These are phyloP conservation scores for Pygocentrus nattereri DNA, from an alignment of 2,797 vertebrate genomes.

Conservation along the genomic window DNA sequence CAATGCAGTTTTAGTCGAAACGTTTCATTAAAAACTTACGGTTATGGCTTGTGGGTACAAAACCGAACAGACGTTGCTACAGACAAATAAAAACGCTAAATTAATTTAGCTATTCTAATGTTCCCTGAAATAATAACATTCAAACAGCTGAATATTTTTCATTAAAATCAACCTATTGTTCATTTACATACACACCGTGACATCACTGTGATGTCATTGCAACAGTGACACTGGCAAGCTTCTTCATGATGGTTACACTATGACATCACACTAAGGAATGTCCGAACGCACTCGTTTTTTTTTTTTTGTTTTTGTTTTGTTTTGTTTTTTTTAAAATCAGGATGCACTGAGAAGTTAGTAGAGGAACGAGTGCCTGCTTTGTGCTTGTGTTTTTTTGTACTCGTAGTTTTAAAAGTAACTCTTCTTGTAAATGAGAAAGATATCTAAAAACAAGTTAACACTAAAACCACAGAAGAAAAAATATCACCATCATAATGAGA, in stretches of 20 bases:
- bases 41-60: conserved; percentile 84
- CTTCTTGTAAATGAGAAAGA: conserved; percentile 75
- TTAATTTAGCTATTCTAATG: conserved; percentile 76
- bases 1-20: conserved; percentile 55
- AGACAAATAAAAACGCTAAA: conserved; percentile 77
- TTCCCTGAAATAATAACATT: conserved; percentile 84
- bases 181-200: conserved; percentile 67
- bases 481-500: conserved; percentile 80
- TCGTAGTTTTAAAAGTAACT: conserved; percentile 75
- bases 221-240: conserved; percentile 63
- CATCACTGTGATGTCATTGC: conserved; percentile 61
- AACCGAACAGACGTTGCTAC: conserved; percentile 84
- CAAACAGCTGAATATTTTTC: conserved; percentile 65
- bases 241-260: conserved; percentile 58
- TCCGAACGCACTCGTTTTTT: conserved; percentile 76
- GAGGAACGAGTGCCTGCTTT: conserved; percentile 67
- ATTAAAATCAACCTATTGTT: conserved; percentile 69
- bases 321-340: conserved; percentile 59
- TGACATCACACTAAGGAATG: conserved; percentile 68
- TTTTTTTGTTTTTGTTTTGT: no score
- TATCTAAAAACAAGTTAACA: conserved; percentile 86
- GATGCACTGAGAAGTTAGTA: conserved; percentile 59
- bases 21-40: conserved; percentile 67
- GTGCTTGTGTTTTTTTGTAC: conserved; percentile 75
- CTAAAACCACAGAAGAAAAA: conserved; percentile 86